Evolutionary conservation across 2,888 invertebrate genomes (phyloP), one percentile per base, ranked within the genome.

Genomic region (Melangyna quadrimaculata): DNA sequence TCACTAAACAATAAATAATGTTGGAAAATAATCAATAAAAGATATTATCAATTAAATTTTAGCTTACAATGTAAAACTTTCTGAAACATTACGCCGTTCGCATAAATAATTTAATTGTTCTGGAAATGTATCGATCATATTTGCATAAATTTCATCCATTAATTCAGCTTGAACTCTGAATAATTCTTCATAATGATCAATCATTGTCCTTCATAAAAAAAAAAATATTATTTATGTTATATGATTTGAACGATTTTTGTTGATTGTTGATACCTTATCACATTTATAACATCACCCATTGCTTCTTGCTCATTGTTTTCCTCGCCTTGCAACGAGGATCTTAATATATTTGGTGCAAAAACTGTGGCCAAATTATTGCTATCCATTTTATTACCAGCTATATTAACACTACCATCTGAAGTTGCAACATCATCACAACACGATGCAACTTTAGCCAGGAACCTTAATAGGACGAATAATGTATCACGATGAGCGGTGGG

Each of bases 291-390:
- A 91, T 98, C 98, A 55, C 91, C 97, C 97, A 89, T 96, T 95
- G 32, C 89, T 27, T 90, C 89, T 45, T 91, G 90, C 55, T 93
- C 92, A 19, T 53, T 88, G 9, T 65, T 84, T 32, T 81, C 86
- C 37, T 88, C 40, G 71, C 77, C 8, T 32, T 78, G 81, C 12
- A 78, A 19, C 88, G 95, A 94, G 89, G 94, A 95, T 90, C 98
- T 97, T 72, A 98, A 94, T 89, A 98, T 96, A 90, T 98, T 98
- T 0, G 98, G 98, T 2, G 98, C 98, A 92, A 98, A 97, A 45
- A 98, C 94, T 0, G 98, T 98, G 0, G 98, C 98, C 87, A 98
- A 93, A 92, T 98, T 98, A 70, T 95, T 96, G 55, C 96, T 95
- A 91, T 98, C 97, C 98, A 98, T 98, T 93, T 97, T 97, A 93